Evolutionary conservation across 2,113 vertebrate genomes (phyloP).

Genomic region (Cryptomyrus ogoouensis): DNA sequence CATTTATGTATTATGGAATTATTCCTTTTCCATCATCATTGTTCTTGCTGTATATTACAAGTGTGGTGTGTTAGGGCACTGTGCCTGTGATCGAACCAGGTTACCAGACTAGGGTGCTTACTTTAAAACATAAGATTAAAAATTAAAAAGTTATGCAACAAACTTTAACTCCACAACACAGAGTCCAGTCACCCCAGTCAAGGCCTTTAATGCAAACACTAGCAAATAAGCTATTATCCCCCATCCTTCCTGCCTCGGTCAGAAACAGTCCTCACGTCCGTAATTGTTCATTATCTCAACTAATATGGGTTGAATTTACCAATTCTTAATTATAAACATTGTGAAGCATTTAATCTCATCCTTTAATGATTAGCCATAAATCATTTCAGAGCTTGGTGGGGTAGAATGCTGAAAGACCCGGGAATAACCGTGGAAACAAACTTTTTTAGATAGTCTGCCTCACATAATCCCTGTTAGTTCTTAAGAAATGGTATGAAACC

Average conservation of each 20-base stretch:
- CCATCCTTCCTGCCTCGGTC: not conserved
- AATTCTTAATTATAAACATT: not conserved
- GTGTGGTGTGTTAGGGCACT: not conserved
- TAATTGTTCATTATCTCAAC: not conserved
- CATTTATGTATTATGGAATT: not conserved
- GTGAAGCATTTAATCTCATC: constrained; percentile 13
- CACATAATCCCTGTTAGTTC: not conserved
- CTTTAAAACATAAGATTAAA: not conserved
- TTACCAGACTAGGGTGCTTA: not conserved
- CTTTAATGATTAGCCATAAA: constrained; percentile 21
- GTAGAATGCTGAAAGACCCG: not conserved
- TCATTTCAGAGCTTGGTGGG: not conserved
- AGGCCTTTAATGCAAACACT: not conserved
- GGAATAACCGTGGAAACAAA: not conserved
- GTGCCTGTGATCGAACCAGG: not conserved
- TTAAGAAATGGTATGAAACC: not conserved
- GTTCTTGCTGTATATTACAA: not conserved
- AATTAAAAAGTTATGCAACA: not conserved
- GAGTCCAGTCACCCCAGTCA: not conserved
- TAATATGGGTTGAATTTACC: not conserved
- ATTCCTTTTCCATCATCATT: not conserved
- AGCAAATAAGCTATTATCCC: not conserved
- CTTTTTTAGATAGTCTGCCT: not conserved
- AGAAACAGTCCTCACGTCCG: not conserved
- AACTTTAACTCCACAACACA: not conserved